These are phyloP conservation scores for Oxyruncus cristatus DNA, from an alignment of 2,113 vertebrate genomes.

Conservation along the genomic window DNA sequence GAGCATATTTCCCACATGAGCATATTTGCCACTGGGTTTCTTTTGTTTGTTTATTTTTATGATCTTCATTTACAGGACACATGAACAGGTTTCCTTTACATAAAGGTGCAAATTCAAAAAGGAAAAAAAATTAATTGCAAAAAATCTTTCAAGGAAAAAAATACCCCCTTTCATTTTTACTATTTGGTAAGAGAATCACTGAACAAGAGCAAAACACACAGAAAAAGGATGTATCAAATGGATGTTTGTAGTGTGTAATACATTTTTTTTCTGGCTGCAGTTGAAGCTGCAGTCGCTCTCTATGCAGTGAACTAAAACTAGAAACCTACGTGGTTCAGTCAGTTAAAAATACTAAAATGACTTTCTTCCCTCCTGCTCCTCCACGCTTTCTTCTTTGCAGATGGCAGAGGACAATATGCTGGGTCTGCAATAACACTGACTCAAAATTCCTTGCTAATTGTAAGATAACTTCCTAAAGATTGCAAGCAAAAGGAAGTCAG, in stretches of 20 bases:
- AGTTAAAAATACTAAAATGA: neutral
- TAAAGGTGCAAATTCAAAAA: neutral
- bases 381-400: conserved; percentile 32
- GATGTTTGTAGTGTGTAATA: neutral
- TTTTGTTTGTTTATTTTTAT: neutral
- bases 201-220: neutral
- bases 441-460: conserved; percentile 71
- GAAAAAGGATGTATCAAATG: neutral
- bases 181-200: neutral
- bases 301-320: neutral
- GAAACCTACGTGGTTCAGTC: neutral
- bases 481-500: conserved; percentile 76
- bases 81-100: neutral
- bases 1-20: neutral
- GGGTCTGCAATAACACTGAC: conserved; percentile 51
- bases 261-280: neutral
- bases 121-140: neutral
- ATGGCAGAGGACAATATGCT: conserved; percentile 39
- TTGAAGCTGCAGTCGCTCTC: neutral
- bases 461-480: conserved; percentile 79
- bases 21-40: neutral
- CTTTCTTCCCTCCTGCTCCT: conserved; percentile 8
- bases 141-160: neutral
- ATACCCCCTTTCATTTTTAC: neutral
- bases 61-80: neutral